phyloP scores from a whole-genome alignment of 1,140 invertebrate genomes.

The Macrobrachium rosenbergii region DNA sequence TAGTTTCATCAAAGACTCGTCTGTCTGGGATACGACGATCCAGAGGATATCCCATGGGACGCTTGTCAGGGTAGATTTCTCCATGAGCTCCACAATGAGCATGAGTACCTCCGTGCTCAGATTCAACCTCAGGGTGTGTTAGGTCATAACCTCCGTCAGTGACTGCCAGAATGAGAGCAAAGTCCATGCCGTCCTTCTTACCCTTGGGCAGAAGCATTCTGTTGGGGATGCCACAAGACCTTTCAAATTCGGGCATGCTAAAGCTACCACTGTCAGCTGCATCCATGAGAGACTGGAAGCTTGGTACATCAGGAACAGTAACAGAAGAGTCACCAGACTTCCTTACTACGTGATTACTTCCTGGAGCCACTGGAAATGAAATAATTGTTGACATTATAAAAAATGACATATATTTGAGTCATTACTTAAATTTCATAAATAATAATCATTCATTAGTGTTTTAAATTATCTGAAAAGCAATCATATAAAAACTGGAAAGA shows the following conservation, averaged over 20 bases:
- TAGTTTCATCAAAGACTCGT: neutral
- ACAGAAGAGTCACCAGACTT: constrained; percentile 35
- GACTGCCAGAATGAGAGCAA: constrained; percentile 71
- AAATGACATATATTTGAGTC: too few relatives aligned
- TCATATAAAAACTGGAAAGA: too few relatives aligned
- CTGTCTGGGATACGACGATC: neutral
- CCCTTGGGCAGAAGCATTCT: constrained; percentile 76
- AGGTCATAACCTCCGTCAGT: constrained; percentile 69
- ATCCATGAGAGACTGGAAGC: neutral
- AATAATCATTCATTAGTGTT: too few relatives aligned
- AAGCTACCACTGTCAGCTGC: constrained; percentile 69
- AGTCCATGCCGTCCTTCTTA: constrained; percentile 71
- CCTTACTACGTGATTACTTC: constrained; percentile 9
- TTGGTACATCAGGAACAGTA: constrained; percentile 14
- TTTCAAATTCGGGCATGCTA: constrained; percentile 71
- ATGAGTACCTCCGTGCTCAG: constrained; percentile 4
- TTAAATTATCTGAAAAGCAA: too few relatives aligned
- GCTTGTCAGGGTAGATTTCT: constrained; percentile 24
- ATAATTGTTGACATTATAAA: too few relatives aligned
- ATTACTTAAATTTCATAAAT: too few relatives aligned
- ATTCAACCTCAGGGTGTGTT: neutral
- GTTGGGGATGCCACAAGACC: constrained; percentile 75
- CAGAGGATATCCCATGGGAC: constrained; percentile 21
- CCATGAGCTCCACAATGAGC: constrained; percentile 31
- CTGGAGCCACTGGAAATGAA: constrained; percentile 14